Percentiles rank a stretch among this genome's conserved stretches.
Evolutionary conservation across 2,113 vertebrate genomes (phyloP).

Genomic region (Gnathonemus echidnorhynchus): DNA sequence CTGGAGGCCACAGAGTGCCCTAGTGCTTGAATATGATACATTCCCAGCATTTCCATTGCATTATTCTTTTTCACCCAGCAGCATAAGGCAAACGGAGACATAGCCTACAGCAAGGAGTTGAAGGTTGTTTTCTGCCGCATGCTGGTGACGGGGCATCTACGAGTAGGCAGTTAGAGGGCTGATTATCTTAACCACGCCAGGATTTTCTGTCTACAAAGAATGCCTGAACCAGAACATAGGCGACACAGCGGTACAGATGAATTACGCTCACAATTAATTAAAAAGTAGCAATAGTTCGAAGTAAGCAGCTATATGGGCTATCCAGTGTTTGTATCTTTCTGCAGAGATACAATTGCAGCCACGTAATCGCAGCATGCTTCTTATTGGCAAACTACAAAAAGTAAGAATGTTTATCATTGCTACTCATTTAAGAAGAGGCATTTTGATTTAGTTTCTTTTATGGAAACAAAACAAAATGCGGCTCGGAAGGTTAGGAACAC

Average conservation of each 20-base stretch:
- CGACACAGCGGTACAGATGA: neutral
- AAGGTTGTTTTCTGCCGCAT: slow-evolving; percentile 15
- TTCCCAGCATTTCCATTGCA: neutral
- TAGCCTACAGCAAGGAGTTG: slow-evolving; percentile 15
- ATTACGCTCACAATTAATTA: neutral
- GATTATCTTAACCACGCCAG: neutral
- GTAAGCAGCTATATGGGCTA: neutral
- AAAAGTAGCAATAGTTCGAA: neutral
- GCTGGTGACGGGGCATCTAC: neutral
- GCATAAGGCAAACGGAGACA: neutral
- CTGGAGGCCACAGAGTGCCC: neutral
- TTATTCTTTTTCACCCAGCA: neutral
- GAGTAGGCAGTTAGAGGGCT: neutral
- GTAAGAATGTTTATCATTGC: neutral
- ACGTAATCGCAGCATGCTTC: neutral
- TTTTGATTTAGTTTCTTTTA: neutral
- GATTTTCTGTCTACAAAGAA: neutral
- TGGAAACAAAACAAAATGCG: neutral
- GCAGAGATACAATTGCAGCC: neutral
- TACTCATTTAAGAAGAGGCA: neutral
- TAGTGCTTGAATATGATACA: neutral
- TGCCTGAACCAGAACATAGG: neutral
- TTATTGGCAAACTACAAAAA: neutral
- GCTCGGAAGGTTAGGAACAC: neutral
- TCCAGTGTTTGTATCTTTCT: neutral